A percentile compares a stretch with the other conserved stretches of the same genome.
Conservation (phyloP, 2,888 invertebrate genomes). For the Nomada ruficornis region DNA sequence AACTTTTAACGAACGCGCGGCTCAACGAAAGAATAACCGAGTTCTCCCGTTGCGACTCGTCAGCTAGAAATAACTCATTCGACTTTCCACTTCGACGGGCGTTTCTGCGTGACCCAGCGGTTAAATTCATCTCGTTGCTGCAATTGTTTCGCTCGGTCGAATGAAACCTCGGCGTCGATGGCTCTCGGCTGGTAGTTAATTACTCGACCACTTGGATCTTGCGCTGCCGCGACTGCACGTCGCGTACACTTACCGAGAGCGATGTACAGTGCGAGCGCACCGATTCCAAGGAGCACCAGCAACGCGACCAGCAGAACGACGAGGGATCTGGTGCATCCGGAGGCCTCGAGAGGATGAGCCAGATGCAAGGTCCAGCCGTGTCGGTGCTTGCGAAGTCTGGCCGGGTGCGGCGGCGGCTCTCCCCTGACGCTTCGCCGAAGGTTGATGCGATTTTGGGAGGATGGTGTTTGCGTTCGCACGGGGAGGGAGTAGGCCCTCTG, state of each 20-base stretch:
- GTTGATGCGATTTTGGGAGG: conserved; percentile 81
- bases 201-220: conserved; percentile 4
- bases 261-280: conserved; percentile 81
- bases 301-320: conserved; percentile 77
- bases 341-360: conserved; percentile 76
- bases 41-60: background rate
- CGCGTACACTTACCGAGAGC: conserved; percentile 77
- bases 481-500: conserved; percentile 82
- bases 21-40: conserved; percentile 6
- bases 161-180: conserved; percentile 50
- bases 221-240: background rate
- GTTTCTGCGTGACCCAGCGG: conserved; percentile 48
- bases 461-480: conserved; percentile 78
- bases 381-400: conserved; percentile 80
- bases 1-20: background rate
- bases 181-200: conserved; percentile 24
- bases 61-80: conserved; percentile 35
- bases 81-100: background rate
- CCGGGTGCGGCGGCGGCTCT: conserved; percentile 81
- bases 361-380: conserved; percentile 82
- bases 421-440: conserved; percentile 80
- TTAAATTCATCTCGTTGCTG: conserved; percentile 57
- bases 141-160: conserved; percentile 55
- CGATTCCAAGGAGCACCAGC: conserved; percentile 79
- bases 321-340: conserved; percentile 78